Conservation (phyloP, 1,140 invertebrate genomes). For the Coenobita brevimanus region DNA sequence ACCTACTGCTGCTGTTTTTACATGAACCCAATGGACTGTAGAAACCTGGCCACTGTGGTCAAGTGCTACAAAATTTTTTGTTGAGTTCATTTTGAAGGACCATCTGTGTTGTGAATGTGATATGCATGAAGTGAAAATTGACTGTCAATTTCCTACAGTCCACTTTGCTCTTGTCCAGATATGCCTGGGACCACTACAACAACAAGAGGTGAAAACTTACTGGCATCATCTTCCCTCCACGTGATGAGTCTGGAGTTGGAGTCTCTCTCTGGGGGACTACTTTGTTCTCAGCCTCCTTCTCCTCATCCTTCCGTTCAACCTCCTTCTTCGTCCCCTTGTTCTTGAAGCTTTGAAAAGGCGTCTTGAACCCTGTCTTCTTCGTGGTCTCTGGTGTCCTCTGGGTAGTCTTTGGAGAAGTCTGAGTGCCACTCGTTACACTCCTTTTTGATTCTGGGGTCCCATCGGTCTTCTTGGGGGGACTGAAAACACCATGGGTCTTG, state of each 20-base stretch:
- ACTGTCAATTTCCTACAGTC: no score
- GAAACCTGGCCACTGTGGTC: no score
- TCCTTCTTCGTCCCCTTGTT: background rate
- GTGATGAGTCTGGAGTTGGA: slow-evolving; percentile 31
- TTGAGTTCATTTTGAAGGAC: no score
- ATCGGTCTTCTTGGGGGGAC: no score
- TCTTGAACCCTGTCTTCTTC: background rate
- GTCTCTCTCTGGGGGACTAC: slow-evolving; percentile 15
- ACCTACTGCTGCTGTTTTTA: no score
- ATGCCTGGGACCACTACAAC: no score
- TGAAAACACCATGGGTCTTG: background rate
- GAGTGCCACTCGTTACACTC: background rate
- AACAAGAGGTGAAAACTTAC: slow-evolving; percentile 9
- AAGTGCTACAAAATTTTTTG: no score
- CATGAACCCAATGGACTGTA: no score
- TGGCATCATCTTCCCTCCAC: slow-evolving; percentile 33
- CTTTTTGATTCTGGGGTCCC: no score
- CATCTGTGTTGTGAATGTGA: no score
- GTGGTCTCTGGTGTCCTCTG: background rate
- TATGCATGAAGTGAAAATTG: no score
- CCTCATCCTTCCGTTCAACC: slow-evolving; percentile 6
- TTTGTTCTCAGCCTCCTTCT: slow-evolving; percentile 21
- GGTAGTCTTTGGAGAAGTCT: background rate
- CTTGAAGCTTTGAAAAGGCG: background rate
- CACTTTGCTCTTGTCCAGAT: no score